Base-by-base conservation (phyloP, 2,888 invertebrate species). In the Oconnorella tubifera region DNA sequence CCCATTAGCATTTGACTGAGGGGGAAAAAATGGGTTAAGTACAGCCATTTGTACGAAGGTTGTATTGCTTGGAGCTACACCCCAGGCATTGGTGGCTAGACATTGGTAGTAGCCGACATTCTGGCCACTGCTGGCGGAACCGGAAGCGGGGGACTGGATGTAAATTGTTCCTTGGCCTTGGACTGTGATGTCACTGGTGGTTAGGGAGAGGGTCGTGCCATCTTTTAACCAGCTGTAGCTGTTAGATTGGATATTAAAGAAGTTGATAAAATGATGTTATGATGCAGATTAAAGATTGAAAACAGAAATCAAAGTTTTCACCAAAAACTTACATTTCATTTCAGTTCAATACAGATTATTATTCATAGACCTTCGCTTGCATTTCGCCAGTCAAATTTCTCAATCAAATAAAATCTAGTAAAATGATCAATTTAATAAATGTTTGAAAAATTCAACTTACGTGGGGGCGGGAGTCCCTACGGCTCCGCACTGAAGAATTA, bases 31-130 rank as follows among this genome's bases (percentile, higher is more conserved):
- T 19, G 40, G 19, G 53, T 23, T 25, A 27, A 51, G 10, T 25
- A 19, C 14, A 6, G 53, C 53, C 14, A 25, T 25, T 25, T 51
- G 14, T 19, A 51, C 53, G 14, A 51, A 51, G 53, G 53, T 23
- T 6, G 25, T 27, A 27, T 19, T 51, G 53, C 53, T 51, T 19
- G 10, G 25, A 27, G 53, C 53, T 25, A 27, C 25, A 27, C 53
- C 53, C 53, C 53, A 51, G 10, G 10, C 4, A 27, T 51, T 51
- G 4, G 53, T 6, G 14, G 53, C 53, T 10, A 23, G 25, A 25
- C 53, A 51, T 25, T 51, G 53, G 53, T 51, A 51, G 53, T 51
- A 51, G 14, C 53, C 25, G 14, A 6, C 6, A 51, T 51, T 51
- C 4, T 23, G 4, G 4, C 4, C 53, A 51, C 10, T 6, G 10